Evolutionary conservation across 2,113 vertebrate species (phyloP), one percentile per base, ranked within the genome.

Genomic region (Phaethornis superciliosus): DNA sequence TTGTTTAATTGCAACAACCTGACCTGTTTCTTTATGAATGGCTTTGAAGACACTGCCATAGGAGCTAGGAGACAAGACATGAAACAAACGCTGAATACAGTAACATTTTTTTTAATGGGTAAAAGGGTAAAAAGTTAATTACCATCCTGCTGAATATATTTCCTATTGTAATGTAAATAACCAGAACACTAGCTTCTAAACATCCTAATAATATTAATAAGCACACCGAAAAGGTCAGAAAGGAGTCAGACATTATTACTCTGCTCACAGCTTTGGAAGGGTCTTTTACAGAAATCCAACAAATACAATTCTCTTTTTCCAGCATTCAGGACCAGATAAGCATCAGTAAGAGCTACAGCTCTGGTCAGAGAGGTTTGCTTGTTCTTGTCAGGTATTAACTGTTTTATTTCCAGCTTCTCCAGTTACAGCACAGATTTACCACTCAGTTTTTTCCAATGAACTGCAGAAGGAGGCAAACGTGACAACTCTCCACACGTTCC

Each of bases 1-100:
- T 96, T 99, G 99, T 77, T 99, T 99, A 96, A 99, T 99, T 58
- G 99, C 99, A 65, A 99, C 99, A 28, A 99, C 98, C 95, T 99
- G 99, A 64, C 99, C 98, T 0, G 99, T 99, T 97, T 99, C 99
- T 95, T 99, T 99, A 93, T 98, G 98, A 95, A 99, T 98, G 58
- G 99, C 99, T 97, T 99, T 99, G 95, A 99, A 99, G 15, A 99
- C 99, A 0, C 98, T 99, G 97, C 99, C 99, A 93, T 99, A 99
- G 23, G 99, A 99, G 85, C 99, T 99, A 76, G 2, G 63, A 89
- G 84, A 74, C 82, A 95, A 77, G 67, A 79, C 28, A 92, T 47
- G 42, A 42, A 92, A 83, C 52, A 51, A 90, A 87, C 4, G 40
- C 3, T 54, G 27, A 96, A 88, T 18, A 89, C 18, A 95, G 16